Evolutionary conservation across 2,113 vertebrate genomes (phyloP).

Genomic region (Alexandromys fortis): DNA sequence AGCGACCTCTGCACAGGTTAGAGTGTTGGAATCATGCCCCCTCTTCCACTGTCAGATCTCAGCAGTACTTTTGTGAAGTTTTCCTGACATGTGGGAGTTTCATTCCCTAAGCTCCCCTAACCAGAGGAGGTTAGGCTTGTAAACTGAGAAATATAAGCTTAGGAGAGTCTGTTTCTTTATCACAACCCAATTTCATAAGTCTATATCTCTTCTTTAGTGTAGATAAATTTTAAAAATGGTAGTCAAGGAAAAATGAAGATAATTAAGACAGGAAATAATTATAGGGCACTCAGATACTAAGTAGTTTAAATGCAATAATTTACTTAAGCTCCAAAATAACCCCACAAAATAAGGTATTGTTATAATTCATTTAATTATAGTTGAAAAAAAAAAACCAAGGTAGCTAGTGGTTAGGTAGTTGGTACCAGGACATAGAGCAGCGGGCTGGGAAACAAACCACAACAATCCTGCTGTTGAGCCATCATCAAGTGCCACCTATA

Average conservation of each 20-base stretch:
- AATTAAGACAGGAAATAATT: slow-evolving; percentile 27
- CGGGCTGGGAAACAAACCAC: background rate
- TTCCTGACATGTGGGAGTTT: background rate
- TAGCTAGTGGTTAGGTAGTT: background rate
- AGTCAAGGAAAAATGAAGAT: background rate
- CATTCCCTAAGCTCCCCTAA: background rate
- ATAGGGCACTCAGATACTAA: background rate
- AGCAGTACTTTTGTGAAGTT: background rate
- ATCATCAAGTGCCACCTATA: background rate
- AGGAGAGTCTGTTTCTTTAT: background rate
- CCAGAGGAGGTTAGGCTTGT: background rate
- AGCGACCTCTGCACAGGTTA: background rate
- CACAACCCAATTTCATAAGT: background rate
- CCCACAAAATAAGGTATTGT: background rate
- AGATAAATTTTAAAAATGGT: background rate
- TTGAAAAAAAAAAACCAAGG: slow-evolving; percentile 14
- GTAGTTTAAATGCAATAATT: background rate
- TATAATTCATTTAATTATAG: background rate
- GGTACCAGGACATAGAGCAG: background rate
- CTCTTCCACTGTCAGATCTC: background rate
- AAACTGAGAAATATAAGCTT: slow-evolving; percentile 25
- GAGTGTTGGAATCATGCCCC: background rate
- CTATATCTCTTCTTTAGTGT: background rate
- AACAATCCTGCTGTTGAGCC: background rate
- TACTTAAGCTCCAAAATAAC: background rate